Evolutionary conservation across 2,888 invertebrate species (phyloP).

Genomic region (Mesoligia furuncula): DNA sequence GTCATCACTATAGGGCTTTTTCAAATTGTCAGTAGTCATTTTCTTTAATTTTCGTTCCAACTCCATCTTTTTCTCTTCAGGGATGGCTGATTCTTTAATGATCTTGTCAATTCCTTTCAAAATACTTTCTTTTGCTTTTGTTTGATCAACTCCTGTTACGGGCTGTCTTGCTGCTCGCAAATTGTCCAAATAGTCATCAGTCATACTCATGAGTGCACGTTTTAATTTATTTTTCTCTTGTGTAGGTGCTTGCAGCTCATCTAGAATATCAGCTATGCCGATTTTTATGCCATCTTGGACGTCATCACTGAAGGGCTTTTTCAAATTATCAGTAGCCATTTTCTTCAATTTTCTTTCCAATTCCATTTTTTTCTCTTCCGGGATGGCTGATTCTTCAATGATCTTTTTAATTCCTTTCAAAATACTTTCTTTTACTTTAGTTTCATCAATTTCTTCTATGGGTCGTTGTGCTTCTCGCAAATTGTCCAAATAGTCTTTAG

Average conservation of each 20-base stretch:
- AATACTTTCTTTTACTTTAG: neutral
- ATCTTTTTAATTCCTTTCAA: neutral
- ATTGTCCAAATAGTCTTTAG: neutral
- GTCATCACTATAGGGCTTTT: neutral
- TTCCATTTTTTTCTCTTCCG: neutral
- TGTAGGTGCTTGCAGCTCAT: neutral
- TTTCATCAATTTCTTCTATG: neutral
- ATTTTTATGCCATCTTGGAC: slow-evolving; percentile 14
- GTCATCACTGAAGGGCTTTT: neutral
- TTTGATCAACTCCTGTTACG: too few relatives aligned
- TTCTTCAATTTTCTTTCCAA: slow-evolving; percentile 7
- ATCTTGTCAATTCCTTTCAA: too few relatives aligned
- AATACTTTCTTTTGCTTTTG: too few relatives aligned
- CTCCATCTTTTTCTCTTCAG: too few relatives aligned
- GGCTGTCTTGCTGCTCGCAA: neutral
- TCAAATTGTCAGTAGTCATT: too few relatives aligned
- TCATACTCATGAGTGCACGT: slow-evolving; percentile 38
- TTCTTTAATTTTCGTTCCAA: too few relatives aligned
- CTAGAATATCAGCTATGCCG: slow-evolving; percentile 8
- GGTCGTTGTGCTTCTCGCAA: neutral
- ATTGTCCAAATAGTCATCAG: neutral
- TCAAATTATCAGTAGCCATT: neutral
- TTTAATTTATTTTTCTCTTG: slow-evolving; percentile 42
- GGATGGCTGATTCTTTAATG: too few relatives aligned
- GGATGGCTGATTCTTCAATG: neutral